Evolutionary conservation across 2,888 invertebrate genomes (phyloP).

Genomic region (Drosophila subsilvestris): DNA sequence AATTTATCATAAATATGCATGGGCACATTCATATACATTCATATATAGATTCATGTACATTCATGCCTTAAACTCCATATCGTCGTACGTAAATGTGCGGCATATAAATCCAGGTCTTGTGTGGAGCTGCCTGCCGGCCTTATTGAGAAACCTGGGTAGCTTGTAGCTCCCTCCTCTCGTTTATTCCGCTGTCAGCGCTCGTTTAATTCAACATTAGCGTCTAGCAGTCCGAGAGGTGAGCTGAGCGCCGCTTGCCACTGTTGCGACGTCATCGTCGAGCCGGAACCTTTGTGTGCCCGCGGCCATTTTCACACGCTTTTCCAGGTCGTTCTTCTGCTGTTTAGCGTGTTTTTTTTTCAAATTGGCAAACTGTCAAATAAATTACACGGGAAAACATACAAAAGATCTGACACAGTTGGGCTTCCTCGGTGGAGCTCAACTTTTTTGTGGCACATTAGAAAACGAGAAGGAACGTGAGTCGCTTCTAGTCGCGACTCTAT

Average conservation of each 20-base stretch:
- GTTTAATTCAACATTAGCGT: constrained; percentile 80
- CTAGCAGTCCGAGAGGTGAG: constrained; percentile 62
- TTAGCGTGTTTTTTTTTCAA: constrained; percentile 50
- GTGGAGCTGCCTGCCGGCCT: constrained; percentile 34
- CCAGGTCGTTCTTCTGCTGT: constrained; percentile 43
- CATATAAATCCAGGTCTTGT: constrained; percentile 44
- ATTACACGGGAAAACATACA: constrained; percentile 62
- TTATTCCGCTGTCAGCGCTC: constrained; percentile 75
- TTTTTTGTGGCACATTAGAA: constrained; percentile 43
- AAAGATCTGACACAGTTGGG: constrained; percentile 60
- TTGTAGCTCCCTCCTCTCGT: constrained; percentile 53
- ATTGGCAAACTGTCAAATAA: constrained; percentile 79
- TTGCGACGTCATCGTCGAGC: constrained; percentile 46
- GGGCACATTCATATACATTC: constrained; percentile 14
- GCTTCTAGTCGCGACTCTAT: no score
- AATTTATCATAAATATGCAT: constrained; percentile 76
- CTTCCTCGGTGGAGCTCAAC: constrained; percentile 43
- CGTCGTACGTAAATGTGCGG: constrained; percentile 20
- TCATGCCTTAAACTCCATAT: no score
- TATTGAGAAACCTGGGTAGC: constrained; percentile 19
- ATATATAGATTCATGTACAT: constrained; percentile 5
- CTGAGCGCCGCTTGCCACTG: constrained; percentile 43
- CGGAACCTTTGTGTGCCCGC: constrained; percentile 55
- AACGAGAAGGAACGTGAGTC: no score
- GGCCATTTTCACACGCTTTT: constrained; percentile 62